Conservation (phyloP, 2,888 invertebrate genomes). For the Lithosia quadra region DNA sequence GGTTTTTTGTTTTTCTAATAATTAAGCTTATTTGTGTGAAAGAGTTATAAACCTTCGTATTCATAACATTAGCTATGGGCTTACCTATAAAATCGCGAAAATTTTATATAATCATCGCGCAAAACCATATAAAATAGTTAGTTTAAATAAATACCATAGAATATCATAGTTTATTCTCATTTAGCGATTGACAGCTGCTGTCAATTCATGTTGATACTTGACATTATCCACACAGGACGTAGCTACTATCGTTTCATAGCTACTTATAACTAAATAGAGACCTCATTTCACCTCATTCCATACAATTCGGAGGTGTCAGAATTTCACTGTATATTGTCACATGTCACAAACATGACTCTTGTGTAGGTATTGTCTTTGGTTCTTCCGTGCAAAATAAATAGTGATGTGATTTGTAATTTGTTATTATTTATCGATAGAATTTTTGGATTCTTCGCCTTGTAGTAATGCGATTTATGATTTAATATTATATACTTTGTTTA, state of each 20-base stretch:
- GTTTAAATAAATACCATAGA: neutral
- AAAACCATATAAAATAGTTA: neutral
- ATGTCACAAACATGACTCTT: slow-evolving; percentile 1
- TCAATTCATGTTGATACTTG: neutral
- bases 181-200: slow-evolving; percentile 1
- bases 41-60: too few relatives aligned
- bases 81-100: too few relatives aligned
- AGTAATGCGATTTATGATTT: neutral
- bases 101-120: neutral
- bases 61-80: too few relatives aligned
- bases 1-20: too few relatives aligned
- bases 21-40: too few relatives aligned
- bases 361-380: neutral
- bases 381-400: neutral
- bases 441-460: neutral
- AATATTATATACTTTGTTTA: neutral
- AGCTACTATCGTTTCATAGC: neutral
- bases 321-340: neutral
- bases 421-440: neutral
- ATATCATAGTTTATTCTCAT: neutral
- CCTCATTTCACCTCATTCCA: slow-evolving; percentile 1
- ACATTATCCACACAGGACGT: neutral
- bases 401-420: neutral
- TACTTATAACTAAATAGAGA: neutral
- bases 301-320: neutral